Conservation (phyloP, 2,888 invertebrate species). For the Drosophila histrio region DNA sequence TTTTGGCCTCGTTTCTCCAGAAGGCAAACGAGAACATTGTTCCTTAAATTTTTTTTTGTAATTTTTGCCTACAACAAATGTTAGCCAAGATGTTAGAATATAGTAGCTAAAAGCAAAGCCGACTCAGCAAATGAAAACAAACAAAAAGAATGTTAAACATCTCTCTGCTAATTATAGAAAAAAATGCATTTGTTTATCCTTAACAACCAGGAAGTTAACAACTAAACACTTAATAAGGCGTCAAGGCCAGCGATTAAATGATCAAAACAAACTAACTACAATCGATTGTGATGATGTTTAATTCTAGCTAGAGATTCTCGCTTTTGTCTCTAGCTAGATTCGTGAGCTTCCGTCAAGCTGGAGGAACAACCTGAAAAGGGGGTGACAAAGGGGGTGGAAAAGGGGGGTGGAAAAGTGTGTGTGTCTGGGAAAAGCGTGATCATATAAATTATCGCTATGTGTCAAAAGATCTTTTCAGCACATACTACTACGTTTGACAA, state of each 20-base stretch:
- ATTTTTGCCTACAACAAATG: constrained; percentile 56
- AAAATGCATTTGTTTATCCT: constrained; percentile 36
- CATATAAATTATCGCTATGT: constrained; percentile 65
- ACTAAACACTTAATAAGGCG: constrained; percentile 45
- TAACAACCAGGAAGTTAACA: constrained; percentile 46
- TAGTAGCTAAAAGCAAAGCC: constrained; percentile 19
- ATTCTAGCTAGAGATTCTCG: constrained; percentile 29
- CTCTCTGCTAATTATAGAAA: constrained; percentile 17
- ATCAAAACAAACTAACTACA: constrained; percentile 27
- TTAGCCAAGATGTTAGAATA: constrained; percentile 29
- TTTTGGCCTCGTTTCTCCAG: constrained; percentile 54
- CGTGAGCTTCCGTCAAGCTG: constrained; percentile 72
- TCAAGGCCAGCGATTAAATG: constrained; percentile 29
- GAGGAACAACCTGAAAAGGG: background rate
- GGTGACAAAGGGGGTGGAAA: background rate
- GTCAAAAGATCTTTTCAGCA: constrained; percentile 72
- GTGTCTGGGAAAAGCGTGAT: constrained; percentile 64
- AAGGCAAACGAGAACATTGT: constrained; percentile 55
- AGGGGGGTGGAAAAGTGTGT: constrained; percentile 11
- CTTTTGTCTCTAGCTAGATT: constrained; percentile 49
- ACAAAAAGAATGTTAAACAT: background rate
- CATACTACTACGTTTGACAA: constrained; percentile 62
- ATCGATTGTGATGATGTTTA: constrained; percentile 37
- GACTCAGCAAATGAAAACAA: background rate
- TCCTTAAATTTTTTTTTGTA: constrained; percentile 13